phyloP scores from a whole-genome alignment of 1,140 invertebrate genomes.

The Pectinophora gossypiella region DNA sequence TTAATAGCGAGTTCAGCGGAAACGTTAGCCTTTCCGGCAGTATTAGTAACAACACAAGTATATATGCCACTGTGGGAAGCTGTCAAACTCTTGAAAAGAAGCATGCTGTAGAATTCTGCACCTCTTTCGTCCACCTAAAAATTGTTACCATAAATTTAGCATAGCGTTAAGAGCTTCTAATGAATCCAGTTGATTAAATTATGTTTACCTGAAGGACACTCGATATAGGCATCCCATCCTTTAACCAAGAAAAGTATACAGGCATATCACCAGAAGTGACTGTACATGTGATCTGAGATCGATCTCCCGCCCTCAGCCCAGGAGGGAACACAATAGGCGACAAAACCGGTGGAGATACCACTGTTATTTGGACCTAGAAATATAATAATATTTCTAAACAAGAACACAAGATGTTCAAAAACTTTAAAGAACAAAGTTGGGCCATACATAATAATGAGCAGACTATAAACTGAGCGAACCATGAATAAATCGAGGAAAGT shows the following conservation, averaged over 20 bases:
- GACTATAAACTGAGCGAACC: no score
- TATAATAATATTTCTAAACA: no score
- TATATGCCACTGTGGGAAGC: slow-evolving; percentile 89
- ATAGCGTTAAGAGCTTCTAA: no score
- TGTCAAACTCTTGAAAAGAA: slow-evolving; percentile 85
- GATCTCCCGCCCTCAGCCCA: slow-evolving; percentile 84
- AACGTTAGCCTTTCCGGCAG: slow-evolving; percentile 87
- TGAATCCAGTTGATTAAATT: no score
- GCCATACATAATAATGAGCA: no score
- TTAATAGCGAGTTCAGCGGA: slow-evolving; percentile 89
- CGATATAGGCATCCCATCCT: slow-evolving; percentile 77
- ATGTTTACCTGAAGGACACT: slow-evolving; percentile 50
- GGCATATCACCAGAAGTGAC: slow-evolving; percentile 91
- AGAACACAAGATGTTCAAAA: no score
- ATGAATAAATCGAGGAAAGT: no score
- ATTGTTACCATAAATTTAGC: no score
- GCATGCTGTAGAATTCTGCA: slow-evolving; percentile 86
- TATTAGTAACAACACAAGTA: slow-evolving; percentile 91
- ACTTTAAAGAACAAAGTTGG: no score
- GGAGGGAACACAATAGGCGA: slow-evolving; percentile 84
- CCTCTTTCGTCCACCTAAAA: slow-evolving; percentile 83
- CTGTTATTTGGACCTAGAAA: slow-evolving; percentile 67
- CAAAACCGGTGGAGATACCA: slow-evolving; percentile 85
- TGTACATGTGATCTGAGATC: slow-evolving; percentile 88
- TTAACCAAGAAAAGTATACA: slow-evolving; percentile 88